These are phyloP conservation scores for Thymelicus lineola DNA, from an alignment of 2,888 invertebrate species.

Conservation along the genomic window DNA sequence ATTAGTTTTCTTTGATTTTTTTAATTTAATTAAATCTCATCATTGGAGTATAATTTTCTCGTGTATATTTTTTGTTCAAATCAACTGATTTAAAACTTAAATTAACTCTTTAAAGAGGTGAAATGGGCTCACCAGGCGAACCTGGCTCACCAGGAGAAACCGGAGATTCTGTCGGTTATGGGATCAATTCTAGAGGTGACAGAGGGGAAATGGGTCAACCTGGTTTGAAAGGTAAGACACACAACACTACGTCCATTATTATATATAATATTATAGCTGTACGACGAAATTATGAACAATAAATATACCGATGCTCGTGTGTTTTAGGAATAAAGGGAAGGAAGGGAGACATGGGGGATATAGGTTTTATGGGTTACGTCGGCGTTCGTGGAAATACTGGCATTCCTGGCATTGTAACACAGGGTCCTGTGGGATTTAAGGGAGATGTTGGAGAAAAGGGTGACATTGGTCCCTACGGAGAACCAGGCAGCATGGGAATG, in stretches of 20 bases:
- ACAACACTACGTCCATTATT: background rate
- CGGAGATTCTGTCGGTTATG: slow-evolving; percentile 63
- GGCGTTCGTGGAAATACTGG: slow-evolving; percentile 70
- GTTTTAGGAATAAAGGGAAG: slow-evolving; percentile 52
- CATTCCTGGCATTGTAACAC: slow-evolving; percentile 64
- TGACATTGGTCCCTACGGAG: slow-evolving; percentile 86
- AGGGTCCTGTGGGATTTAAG: slow-evolving; percentile 83
- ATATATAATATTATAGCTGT: too few relatives aligned
- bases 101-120: slow-evolving; percentile 57
- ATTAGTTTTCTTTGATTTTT: too few relatives aligned
- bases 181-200: slow-evolving; percentile 73
- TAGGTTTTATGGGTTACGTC: slow-evolving; percentile 65
- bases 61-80: background rate
- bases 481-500: slow-evolving; percentile 76
- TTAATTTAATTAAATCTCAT: too few relatives aligned
- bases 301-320: slow-evolving; percentile 40
- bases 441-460: slow-evolving; percentile 89
- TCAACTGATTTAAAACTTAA: background rate
- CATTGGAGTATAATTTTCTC: background rate
- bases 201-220: slow-evolving; percentile 82
- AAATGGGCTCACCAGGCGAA: slow-evolving; percentile 75
- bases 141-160: slow-evolving; percentile 66
- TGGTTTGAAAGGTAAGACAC: slow-evolving; percentile 61
- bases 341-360: slow-evolving; percentile 68
- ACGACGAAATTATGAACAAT: background rate